phyloP scores from a whole-genome alignment of 2,888 invertebrate species.

The Watsonalla cultraria region DNA sequence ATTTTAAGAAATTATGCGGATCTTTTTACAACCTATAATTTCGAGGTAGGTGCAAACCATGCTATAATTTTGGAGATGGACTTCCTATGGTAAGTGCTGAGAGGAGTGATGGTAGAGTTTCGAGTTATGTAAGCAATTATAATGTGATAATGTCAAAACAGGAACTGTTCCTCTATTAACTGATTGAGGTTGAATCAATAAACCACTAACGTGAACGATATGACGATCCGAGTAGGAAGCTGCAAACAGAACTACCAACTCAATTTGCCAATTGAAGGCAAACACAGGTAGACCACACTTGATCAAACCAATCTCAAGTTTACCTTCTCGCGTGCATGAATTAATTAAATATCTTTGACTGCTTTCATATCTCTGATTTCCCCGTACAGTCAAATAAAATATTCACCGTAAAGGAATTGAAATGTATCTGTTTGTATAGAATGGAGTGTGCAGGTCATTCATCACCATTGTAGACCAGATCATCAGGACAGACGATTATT shows the following conservation, averaged over 20 bases:
- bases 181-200: constrained; percentile 2
- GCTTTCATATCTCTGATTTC: not conserved
- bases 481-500: too few species aligned
- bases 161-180: not conserved
- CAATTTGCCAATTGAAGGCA: constrained; percentile 56
- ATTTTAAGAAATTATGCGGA: too few species aligned
- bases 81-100: too few species aligned
- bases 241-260: constrained; percentile 31
- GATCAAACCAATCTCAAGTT: constrained; percentile 35
- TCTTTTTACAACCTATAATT: too few species aligned
- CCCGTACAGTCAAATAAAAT: not conserved
- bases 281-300: constrained; percentile 44
- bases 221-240: constrained; percentile 30
- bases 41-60: too few species aligned
- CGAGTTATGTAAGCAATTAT: too few species aligned
- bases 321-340: constrained; percentile 30
- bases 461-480: too few species aligned
- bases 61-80: too few species aligned
- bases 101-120: too few species aligned
- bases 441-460: too few species aligned
- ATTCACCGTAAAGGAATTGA: not conserved
- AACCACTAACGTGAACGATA: constrained; percentile 37
- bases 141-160: too few species aligned
- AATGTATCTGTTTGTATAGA: too few species aligned
- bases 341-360: constrained; percentile 34